These are phyloP conservation scores for Echinops telfairi DNA, from an alignment of 2,113 vertebrate species.

Conservation along the genomic window DNA sequence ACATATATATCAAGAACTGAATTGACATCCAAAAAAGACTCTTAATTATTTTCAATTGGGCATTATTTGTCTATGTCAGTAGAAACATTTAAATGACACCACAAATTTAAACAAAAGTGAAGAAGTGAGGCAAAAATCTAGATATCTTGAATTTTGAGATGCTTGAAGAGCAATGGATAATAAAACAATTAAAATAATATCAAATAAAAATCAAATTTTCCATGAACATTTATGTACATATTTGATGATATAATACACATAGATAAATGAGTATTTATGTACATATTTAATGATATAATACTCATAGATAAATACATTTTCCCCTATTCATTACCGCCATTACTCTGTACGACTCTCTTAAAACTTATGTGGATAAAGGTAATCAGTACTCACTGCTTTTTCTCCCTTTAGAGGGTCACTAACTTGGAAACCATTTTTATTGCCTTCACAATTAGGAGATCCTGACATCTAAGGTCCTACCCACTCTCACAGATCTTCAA, in stretches of 20 bases:
- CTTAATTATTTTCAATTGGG: conserved; percentile 29
- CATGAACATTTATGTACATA: background rate
- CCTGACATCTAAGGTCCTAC: conserved; percentile 69
- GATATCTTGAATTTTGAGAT: conserved; percentile 42
- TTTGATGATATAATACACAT: background rate
- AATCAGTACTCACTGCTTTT: conserved; percentile 54
- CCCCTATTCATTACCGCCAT: conserved; percentile 20
- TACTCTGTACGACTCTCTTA: conserved; percentile 24
- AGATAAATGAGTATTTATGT: background rate
- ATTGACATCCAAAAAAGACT: conserved; percentile 20
- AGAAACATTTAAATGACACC: background rate
- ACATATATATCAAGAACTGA: background rate
- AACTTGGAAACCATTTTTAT: conserved; percentile 72
- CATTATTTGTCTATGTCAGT: background rate
- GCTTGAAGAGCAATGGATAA: background rate
- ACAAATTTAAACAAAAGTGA: background rate
- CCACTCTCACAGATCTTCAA: conserved; percentile 72
- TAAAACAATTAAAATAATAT: conserved; percentile 23
- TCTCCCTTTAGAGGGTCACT: conserved; percentile 67
- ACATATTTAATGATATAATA: background rate
- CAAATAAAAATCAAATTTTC: conserved; percentile 21
- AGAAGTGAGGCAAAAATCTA: conserved; percentile 38
- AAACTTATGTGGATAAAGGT: conserved; percentile 55
- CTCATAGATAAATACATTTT: background rate
- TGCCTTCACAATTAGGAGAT: conserved; percentile 78